These are phyloP conservation scores for Platyrinchus mystaceus DNA, from an alignment of 2,797 vertebrate genomes.

Conservation along the genomic window DNA sequence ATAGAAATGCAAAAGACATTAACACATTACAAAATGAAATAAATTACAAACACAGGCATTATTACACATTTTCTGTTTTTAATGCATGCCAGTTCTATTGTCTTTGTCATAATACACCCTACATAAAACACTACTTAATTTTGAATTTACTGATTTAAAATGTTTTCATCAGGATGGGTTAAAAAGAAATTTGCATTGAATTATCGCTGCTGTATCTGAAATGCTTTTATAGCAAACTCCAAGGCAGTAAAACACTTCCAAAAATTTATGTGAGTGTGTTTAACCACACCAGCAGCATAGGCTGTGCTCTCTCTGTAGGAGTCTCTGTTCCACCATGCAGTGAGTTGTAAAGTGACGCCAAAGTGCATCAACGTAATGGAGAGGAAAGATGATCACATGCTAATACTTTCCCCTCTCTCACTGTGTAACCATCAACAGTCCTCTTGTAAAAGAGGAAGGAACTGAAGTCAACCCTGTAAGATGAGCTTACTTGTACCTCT, in stretches of 20 bases:
- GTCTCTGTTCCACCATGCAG: not conserved
- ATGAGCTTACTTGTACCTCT: not conserved
- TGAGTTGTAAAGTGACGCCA: not conserved
- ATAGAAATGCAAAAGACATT: not conserved
- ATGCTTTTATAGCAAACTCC: not conserved
- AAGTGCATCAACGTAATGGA: slow-evolving; percentile 36
- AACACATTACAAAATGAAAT: not conserved
- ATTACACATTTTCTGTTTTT: not conserved
- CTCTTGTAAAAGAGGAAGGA: slow-evolving; percentile 2
- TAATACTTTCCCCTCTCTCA: not conserved
- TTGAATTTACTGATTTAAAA: not conserved
- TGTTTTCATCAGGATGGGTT: not conserved
- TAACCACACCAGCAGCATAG: not conserved
- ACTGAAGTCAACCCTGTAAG: not conserved
- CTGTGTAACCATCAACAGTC: not conserved
- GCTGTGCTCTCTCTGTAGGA: not conserved
- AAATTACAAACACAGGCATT: not conserved
- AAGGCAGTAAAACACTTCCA: not conserved
- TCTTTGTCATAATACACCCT: not conserved
- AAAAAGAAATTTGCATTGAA: not conserved
- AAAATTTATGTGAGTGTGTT: not conserved
- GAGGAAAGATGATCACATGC: not conserved
- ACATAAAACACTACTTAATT: not conserved
- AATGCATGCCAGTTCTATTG: not conserved
- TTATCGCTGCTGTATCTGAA: not conserved